Base-by-base conservation (phyloP, 1,140 invertebrate genomes). In the Periplaneta americana region DNA sequence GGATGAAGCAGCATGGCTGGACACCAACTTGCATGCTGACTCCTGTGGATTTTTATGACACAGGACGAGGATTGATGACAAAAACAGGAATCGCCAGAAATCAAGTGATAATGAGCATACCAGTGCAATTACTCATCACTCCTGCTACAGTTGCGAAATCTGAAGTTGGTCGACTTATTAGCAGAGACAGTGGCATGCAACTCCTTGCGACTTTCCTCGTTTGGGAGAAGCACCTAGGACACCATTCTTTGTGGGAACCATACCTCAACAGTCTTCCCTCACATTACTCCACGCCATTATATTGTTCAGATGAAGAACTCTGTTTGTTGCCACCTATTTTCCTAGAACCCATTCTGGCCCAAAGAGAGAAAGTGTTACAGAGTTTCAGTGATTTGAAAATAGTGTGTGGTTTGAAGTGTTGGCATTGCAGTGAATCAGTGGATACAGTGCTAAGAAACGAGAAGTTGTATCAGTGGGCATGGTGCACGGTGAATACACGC, bases 401-500 rank as follows among this genome's bases (percentile, higher is more conserved):
- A 77, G 81, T 83, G 86, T 89, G 80, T 85, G 87, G 80, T 82
- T 82, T 32, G 87, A 87, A 80, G 80, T 88, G 89, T 74, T 78
- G 83, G 22, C 90, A 90, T 82, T 91, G 87, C 84, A 84, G 85
- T 84, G 83, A 88, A 82, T 83, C 84, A 75, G 86, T 88, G 79
- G 85, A 85, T 78, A 81, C 86, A 83, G 83, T 90, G 86, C 78
- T 93, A 78, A 87, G 85, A 84, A 84, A 84, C 86, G 83, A 87
- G 34, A 85, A 84, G 80, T n/a, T n/a, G n/a, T 93, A 89, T 81
- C 88, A 86, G 83, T 90, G 89, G 87, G 92, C 91, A 1, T 96
- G 94, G 89, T 93, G 92, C 85, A 90, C 92, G 83, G 94, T 96
- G 2, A 96, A 96, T 88, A 95, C 95, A 2, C 89, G 96, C 84